Evolutionary conservation across 2,113 vertebrate genomes (phyloP).

Genomic region (Leucopsar rothschildi): DNA sequence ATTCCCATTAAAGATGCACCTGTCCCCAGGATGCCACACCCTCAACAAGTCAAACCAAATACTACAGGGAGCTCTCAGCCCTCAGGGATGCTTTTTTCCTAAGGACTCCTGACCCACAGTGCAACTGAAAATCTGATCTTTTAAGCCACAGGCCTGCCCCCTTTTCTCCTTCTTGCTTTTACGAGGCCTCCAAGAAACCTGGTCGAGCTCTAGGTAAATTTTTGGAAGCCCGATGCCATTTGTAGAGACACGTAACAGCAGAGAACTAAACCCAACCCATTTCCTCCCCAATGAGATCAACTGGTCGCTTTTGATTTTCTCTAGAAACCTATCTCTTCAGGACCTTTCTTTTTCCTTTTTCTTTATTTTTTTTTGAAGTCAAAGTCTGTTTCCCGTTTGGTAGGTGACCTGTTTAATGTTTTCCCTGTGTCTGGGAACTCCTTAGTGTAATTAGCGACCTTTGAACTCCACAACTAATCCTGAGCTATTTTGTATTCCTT

Average conservation of each 20-base stretch:
- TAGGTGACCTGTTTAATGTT: constrained; percentile 88
- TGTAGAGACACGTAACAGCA: neutral
- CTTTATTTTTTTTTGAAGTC: constrained; percentile 70
- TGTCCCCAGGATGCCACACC: neutral
- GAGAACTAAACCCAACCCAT: constrained; percentile 55
- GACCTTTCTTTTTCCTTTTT: constrained; percentile 62
- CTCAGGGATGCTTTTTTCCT: neutral
- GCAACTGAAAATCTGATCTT: neutral
- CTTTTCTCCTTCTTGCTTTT: neutral
- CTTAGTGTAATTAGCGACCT: constrained; percentile 87
- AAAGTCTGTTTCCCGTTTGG: constrained; percentile 82
- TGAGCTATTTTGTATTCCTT: constrained; percentile 86
- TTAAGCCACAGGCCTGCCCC: neutral
- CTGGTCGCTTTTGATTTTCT: constrained; percentile 74
- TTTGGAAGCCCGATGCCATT: constrained; percentile 38
- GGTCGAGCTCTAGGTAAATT: constrained; percentile 15
- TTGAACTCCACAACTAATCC: constrained; percentile 85
- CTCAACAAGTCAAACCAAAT: neutral
- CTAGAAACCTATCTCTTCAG: constrained; percentile 75
- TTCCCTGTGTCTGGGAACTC: constrained; percentile 87
- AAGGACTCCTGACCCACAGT: neutral
- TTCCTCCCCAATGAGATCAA: constrained; percentile 66
- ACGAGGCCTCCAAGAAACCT: neutral
- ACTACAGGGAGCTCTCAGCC: neutral
- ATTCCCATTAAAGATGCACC: neutral